Evolutionary conservation across 1,140 invertebrate genomes (phyloP).

Genomic region (Goniozus legneri): DNA sequence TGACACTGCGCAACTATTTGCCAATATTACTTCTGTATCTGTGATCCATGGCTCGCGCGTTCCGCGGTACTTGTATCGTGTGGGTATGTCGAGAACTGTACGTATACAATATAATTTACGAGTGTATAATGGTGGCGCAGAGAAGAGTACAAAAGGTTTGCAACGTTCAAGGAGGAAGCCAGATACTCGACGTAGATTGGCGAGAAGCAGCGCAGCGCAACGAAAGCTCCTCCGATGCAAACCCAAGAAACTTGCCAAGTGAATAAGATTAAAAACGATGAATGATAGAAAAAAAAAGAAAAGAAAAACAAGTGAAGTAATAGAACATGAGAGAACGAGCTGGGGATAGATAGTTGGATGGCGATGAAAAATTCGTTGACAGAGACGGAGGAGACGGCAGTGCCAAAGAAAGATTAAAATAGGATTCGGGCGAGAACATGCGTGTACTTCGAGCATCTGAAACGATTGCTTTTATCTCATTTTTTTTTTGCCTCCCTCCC

Average conservation of each 20-base stretch:
- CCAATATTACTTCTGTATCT: constrained; percentile 35
- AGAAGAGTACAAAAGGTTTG: constrained; percentile 23
- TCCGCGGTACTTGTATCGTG: no score
- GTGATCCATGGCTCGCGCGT: constrained; percentile 16
- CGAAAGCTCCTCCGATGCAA: constrained; percentile 49
- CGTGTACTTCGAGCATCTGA: constrained; percentile 30
- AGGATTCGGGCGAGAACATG: constrained; percentile 20
- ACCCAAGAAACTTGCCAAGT: constrained; percentile 40
- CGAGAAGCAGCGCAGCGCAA: constrained; percentile 54
- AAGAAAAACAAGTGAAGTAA: background rate
- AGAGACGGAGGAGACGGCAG: no score
- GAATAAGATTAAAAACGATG: constrained; percentile 12
- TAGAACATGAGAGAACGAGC: constrained; percentile 3
- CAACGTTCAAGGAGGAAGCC: constrained; percentile 31
- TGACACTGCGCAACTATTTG: constrained; percentile 53
- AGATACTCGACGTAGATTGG: constrained; percentile 44
- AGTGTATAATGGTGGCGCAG: no score
- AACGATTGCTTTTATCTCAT: no score
- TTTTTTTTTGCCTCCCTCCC: no score
- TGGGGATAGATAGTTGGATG: no score
- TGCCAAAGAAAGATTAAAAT: no score
- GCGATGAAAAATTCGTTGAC: no score
- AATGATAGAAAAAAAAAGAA: background rate
- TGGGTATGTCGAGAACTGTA: constrained; percentile 19
- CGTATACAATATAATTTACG: constrained; percentile 23